phyloP scores from a whole-genome alignment of 2,888 invertebrate species.

The Macrosiphum euphorbiae region DNA sequence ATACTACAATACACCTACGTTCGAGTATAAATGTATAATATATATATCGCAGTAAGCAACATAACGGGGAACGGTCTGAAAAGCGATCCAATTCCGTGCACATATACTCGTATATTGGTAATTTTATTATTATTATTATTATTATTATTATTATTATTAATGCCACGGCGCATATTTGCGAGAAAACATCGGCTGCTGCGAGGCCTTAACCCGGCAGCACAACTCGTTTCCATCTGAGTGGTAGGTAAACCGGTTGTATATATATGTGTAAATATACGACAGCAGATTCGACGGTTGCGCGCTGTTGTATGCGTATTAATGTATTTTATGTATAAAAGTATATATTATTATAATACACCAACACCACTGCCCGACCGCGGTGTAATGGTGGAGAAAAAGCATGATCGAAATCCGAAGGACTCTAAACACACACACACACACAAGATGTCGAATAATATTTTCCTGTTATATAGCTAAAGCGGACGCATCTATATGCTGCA shows the following conservation, averaged over 20 bases:
- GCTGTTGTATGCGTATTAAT: neutral
- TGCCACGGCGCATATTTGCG: conserved; percentile 28
- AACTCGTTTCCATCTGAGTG: conserved; percentile 43
- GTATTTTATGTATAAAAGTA: neutral
- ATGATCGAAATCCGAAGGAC: conserved; percentile 48
- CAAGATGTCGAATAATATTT: neutral
- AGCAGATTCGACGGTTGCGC: neutral
- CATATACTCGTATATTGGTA: neutral
- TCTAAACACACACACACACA: neutral
- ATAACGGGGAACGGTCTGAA: neutral
- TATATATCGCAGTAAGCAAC: neutral
- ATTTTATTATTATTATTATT: conserved; percentile 26
- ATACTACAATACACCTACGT: neutral
- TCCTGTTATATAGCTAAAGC: neutral
- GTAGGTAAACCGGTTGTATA: conserved; percentile 49
- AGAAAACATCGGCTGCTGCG: conserved; percentile 22
- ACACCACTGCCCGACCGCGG: neutral
- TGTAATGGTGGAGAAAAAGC: neutral
- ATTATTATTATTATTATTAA: conserved; percentile 19
- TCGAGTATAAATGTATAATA: neutral
- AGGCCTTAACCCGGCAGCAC: conserved; percentile 27
- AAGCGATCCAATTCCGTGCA: conserved; percentile 9
- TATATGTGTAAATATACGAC: neutral
- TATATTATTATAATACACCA: neutral
- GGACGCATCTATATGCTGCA: neutral